Conservation (phyloP, 2,113 vertebrate species). For the Grallaria varia region DNA sequence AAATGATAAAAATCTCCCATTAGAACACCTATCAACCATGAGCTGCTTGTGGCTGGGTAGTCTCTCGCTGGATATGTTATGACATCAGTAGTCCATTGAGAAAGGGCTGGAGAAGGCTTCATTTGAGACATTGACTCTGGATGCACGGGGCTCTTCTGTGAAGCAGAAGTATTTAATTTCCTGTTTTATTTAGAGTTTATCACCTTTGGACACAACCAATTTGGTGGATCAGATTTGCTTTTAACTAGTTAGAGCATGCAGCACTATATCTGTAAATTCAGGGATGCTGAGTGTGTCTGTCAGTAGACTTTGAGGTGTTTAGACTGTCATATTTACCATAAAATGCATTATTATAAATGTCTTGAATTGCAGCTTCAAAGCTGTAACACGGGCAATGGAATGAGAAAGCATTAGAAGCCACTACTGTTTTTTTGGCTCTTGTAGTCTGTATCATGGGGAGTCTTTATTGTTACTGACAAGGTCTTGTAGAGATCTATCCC, state of each 20-base stretch:
- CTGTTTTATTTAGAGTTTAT: not conserved
- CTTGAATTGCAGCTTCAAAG: not conserved
- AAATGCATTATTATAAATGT: not conserved
- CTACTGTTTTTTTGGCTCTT: not conserved
- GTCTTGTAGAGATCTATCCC: not conserved
- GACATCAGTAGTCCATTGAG: not conserved
- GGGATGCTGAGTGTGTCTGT: not conserved
- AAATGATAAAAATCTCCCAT: not conserved
- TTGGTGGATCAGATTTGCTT: not conserved
- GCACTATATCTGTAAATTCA: not conserved
- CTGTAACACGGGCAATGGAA: not conserved
- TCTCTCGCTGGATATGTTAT: not conserved
- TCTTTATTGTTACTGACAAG: conserved; percentile 20
- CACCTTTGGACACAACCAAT: not conserved
- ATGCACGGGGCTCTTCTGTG: not conserved
- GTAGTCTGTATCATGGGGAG: not conserved
- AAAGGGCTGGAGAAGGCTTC: not conserved
- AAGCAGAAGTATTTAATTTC: not conserved
- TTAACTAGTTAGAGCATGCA: not conserved
- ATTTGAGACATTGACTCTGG: not conserved
- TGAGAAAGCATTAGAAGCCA: not conserved
- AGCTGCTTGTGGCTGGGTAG: not conserved
- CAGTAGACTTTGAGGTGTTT: not conserved
- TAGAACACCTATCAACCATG: not conserved
- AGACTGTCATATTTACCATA: not conserved